These are phyloP conservation scores for Tribolium freemani DNA, from an alignment of 2,888 invertebrate genomes.

Conservation along the genomic window DNA sequence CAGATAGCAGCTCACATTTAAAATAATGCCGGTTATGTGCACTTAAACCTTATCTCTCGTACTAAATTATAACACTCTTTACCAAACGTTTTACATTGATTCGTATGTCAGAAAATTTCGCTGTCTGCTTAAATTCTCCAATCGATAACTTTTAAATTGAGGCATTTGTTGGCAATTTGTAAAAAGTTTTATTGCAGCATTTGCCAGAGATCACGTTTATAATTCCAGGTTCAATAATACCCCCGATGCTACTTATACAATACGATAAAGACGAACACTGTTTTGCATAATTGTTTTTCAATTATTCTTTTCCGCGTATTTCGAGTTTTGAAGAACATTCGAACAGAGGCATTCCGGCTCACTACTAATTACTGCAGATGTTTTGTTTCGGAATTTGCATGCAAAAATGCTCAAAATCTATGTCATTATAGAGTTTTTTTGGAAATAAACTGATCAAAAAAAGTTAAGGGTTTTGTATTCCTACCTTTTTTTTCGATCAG, in stretches of 20 bases:
- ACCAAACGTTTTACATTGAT: constrained; percentile 12
- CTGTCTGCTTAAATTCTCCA: not conserved
- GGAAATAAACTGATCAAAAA: no score
- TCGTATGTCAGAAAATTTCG: not conserved
- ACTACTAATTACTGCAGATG: no score
- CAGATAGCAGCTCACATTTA: not conserved
- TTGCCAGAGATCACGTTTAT: not conserved
- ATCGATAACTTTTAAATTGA: not conserved
- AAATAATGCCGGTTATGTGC: not conserved
- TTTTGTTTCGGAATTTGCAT: no score
- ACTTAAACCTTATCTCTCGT: not conserved
- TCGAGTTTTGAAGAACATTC: not conserved
- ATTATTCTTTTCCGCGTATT: not conserved
- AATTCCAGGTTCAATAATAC: not conserved
- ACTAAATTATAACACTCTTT: constrained; percentile 14
- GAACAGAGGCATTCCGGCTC: not conserved
- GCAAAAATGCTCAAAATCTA: no score
- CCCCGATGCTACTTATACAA: not conserved
- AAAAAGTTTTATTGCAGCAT: not conserved
- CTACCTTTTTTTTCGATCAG: no score
- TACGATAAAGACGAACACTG: not conserved
- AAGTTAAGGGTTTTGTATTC: no score
- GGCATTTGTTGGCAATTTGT: not conserved
- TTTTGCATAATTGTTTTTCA: not conserved
- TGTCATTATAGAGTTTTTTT: no score